These are phyloP conservation scores for Rhopalosiphum nymphaeae DNA, from an alignment of 2,888 invertebrate genomes.

Conservation along the genomic window DNA sequence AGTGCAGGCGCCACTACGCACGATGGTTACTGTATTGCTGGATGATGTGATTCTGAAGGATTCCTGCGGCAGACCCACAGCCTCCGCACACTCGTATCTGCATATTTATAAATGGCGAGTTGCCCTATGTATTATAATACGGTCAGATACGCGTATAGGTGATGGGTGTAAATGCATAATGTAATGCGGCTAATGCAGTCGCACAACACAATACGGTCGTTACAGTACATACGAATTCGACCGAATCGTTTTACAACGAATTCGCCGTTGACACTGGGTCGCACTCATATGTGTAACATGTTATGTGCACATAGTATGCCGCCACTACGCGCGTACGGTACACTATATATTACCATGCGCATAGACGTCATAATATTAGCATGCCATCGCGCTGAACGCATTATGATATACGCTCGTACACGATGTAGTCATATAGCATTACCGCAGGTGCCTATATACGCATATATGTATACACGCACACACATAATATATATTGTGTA, in stretches of 20 bases:
- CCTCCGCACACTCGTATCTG: too few species aligned
- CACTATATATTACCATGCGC: neutral
- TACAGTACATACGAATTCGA: neutral
- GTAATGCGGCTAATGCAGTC: too few species aligned
- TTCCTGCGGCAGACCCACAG: too few species aligned
- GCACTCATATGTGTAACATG: neutral
- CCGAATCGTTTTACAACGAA: neutral
- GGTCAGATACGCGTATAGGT: neutral
- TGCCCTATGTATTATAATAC: neutral
- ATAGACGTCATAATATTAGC: neutral
- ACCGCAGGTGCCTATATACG: neutral
- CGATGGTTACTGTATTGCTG: too few species aligned
- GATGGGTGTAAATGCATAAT: neutral
- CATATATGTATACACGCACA: neutral
- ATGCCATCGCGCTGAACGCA: neutral
- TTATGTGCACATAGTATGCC: neutral
- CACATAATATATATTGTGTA: neutral
- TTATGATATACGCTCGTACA: neutral
- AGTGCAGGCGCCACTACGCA: too few species aligned
- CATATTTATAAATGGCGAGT: too few species aligned
- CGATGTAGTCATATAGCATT: neutral
- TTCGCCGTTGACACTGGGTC: neutral
- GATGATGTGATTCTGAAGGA: too few species aligned
- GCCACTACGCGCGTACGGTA: neutral
- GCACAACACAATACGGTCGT: neutral